phyloP scores from a whole-genome alignment of 1,140 invertebrate genomes.

The Sitobion miscanthi region DNA sequence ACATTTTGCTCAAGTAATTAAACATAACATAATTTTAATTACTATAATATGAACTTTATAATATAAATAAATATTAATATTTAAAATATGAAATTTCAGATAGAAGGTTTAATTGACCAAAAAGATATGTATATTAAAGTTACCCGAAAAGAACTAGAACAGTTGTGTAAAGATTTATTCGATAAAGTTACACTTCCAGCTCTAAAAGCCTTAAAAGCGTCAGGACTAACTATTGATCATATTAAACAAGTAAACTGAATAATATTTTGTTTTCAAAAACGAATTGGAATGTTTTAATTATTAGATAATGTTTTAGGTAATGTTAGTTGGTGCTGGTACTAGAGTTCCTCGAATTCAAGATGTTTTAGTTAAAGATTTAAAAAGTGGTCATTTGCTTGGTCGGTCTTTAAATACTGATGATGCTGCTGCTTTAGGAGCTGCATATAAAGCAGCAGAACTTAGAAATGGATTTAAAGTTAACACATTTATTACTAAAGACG shows the following conservation, averaged over 20 bases:
- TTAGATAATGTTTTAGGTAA: slow-evolving; percentile 68
- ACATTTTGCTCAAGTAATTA: slow-evolving; percentile 81
- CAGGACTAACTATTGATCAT: slow-evolving; percentile 75
- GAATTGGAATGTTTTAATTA: background rate
- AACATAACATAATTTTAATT: background rate
- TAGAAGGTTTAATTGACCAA: slow-evolving; percentile 95
- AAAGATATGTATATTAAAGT: slow-evolving; percentile 88
- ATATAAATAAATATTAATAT: slow-evolving; percentile 56
- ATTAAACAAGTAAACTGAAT: slow-evolving; percentile 67
- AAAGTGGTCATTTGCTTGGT: slow-evolving; percentile 76
- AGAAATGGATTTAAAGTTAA: slow-evolving; percentile 96
- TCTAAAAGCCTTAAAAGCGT: slow-evolving; percentile 81
- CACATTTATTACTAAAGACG: slow-evolving; percentile 93
- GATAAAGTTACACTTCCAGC: slow-evolving; percentile 80
- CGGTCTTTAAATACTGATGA: slow-evolving; percentile 99
- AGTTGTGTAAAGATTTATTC: slow-evolving; percentile 84
- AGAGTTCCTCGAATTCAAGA: slow-evolving; percentile 92
- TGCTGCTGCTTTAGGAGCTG: slow-evolving; percentile 93
- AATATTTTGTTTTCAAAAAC: background rate
- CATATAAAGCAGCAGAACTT: slow-evolving; percentile 95
- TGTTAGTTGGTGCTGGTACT: slow-evolving; percentile 93
- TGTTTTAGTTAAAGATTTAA: slow-evolving; percentile 74
- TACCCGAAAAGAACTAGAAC: slow-evolving; percentile 85
- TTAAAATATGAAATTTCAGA: slow-evolving; percentile 63
- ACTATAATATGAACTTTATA: background rate